These are phyloP conservation scores for Rhabdophis nuchalis DNA, from an alignment of 2,797 vertebrate genomes.

Conservation along the genomic window DNA sequence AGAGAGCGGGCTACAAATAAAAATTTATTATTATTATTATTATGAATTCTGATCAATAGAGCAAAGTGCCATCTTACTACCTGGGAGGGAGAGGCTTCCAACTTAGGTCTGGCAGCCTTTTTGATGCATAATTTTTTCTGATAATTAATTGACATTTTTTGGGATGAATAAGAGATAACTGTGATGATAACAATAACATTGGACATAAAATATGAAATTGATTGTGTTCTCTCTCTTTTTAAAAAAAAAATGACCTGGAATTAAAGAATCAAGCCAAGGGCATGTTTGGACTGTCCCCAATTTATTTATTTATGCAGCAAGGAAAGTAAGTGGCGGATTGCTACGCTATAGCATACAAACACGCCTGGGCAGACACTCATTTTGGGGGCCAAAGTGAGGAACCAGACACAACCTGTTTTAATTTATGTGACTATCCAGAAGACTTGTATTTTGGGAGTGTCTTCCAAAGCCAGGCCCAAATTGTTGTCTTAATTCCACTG, in stretches of 20 bases:
- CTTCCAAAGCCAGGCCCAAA: neutral
- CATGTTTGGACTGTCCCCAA: neutral
- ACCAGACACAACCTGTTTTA: neutral
- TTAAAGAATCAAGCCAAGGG: neutral
- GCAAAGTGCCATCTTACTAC: neutral
- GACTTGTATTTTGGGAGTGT: neutral
- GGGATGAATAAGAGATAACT: neutral
- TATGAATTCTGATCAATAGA: neutral
- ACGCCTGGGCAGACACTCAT: neutral
- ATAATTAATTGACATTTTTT: neutral
- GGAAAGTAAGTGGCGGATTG: neutral
- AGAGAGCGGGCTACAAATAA: too few relatives aligned
- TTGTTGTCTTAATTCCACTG: neutral
- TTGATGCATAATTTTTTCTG: neutral
- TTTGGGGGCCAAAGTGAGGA: neutral
- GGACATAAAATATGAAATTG: neutral
- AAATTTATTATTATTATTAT: too few relatives aligned
- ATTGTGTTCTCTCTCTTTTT: neutral
- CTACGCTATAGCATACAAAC: neutral
- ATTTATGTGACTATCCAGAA: neutral
- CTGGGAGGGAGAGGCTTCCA: neutral
- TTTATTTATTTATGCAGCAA: neutral
- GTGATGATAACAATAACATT: neutral
- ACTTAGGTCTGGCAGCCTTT: neutral
- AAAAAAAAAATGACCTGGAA: neutral